Base-by-base conservation (phyloP, 2,888 invertebrate genomes). In the Phytoseiulus persimilis region DNA sequence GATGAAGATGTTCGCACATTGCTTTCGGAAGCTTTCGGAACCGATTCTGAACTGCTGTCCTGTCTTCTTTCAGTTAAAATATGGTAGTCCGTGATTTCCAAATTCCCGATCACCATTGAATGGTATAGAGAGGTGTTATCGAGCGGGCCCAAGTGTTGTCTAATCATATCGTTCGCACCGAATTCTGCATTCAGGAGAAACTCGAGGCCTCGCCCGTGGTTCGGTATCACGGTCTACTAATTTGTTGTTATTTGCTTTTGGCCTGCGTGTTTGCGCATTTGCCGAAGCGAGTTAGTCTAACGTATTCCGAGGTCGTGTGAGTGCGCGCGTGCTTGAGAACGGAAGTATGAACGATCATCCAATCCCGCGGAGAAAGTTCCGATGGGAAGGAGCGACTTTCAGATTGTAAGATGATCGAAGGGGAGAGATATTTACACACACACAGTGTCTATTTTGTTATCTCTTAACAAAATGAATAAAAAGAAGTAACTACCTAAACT, bases 391-490 rank as follows among this genome's bases (percentile, higher is more conserved):
- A 23, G 2, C 28, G 65, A 83, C 31, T 31, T 31, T 83, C 31
- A 31, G 31, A 83, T 31, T 83, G 33, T 31, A 83, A 83, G 31
- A 32, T 2, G 5, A 83, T 14, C 14, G 3, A 83, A 83, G 33
- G 32, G 83, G 83, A 31, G 31, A 32, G 11, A 32, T 2, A 31
- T 33, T 11, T 83, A 9, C 28, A 31, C 83, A 83, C 83, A 32
- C 23, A 33, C 5, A 28, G 31, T 31, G 83, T 31, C 11, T 33
- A 87, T 87, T 87, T 87, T 87, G 87, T 87, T 32, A 87, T 33
- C 9, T 87, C 28, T 33, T 87, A 87, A 87, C 87, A 87, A 87
- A 87, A 87, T 87, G 9, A 87, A 87, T 39, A n/a, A 28, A 65
- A 28, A 65, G 9, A 65, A 65, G 18, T 3, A 65, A 65, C 65